Base-by-base conservation (phyloP, 2,888 invertebrate species). In the Orthosia gothica region DNA sequence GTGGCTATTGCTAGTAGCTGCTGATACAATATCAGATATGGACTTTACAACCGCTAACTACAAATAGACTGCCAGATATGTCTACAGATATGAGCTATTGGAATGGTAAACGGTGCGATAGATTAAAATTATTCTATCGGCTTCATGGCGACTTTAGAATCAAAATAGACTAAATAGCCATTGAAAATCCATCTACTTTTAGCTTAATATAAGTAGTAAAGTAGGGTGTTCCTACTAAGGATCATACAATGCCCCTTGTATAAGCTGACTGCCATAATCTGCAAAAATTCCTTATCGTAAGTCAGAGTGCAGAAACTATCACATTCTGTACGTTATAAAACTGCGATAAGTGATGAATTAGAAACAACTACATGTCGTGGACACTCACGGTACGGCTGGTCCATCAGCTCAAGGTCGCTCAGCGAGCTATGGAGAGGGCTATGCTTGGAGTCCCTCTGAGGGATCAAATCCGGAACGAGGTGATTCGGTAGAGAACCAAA, bases 11-110 rank as follows among this genome's bases (percentile, higher is more conserved):
- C 57, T 78, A 59, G 66, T 66, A 54, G 66, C 76, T 71, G 49
- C 69, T 70, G 81, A 84, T 82, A 82, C 23, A 47, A 13, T 82
- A 82, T 82, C 81, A 69, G 81, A 74, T 68, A 79, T 58, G 67
- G 57, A 65, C 49, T 84, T 81, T 71, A 82, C 68, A 66, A 68
- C 75, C 40, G 49, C 75, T 68, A 58, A 83, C 52, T 55, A 58
- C 79, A 70, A 67, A 79, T 54, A 69, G 4, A 26, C 58, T 59
- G 47, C 4, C 26, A 63, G 69, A 69, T 78, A 83, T n/a, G 12
- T 64, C 15, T 49, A 45, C 20, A 69, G 79, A 71, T 70, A 73
- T 47, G 12, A 50, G 54, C 49, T 52, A 66, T 62, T 62, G 52
- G 12, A 45, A 73, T 66, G 18, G 32, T 57, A 66, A 81, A 66